These are phyloP conservation scores for Podotricha telesiphe DNA, from an alignment of 2,888 invertebrate genomes.

Conservation along the genomic window DNA sequence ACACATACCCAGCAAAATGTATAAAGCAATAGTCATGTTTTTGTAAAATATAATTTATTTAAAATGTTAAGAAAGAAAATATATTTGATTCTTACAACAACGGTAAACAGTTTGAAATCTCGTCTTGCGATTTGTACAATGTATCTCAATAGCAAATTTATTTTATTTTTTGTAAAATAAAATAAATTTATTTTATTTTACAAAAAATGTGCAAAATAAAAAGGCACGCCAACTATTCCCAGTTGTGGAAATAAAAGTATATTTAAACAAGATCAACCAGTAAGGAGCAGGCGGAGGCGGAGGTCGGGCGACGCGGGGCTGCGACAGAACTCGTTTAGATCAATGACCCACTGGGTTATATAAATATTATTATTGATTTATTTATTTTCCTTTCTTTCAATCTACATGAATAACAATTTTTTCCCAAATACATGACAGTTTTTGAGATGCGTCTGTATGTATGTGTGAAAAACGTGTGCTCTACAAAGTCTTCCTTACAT, in stretches of 20 bases:
- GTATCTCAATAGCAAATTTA: not conserved
- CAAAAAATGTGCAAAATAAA: not conserved
- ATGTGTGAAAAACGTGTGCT: not conserved
- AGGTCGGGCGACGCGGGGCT: not conserved
- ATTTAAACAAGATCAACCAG: not conserved
- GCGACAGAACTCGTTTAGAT: slow-evolving; percentile 17
- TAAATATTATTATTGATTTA: not conserved
- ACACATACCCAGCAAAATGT: no score
- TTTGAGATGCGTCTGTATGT: not conserved
- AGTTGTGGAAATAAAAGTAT: not conserved
- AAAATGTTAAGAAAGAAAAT: not conserved
- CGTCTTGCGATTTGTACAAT: not conserved
- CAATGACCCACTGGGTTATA: slow-evolving; percentile 11
- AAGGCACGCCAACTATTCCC: not conserved
- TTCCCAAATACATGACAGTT: not conserved
- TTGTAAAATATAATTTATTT: not conserved
- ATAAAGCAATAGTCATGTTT: no score
- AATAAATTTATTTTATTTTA: not conserved
- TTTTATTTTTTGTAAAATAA: no score
- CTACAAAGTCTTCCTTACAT: not conserved
- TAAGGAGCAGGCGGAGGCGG: not conserved
- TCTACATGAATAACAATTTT: not conserved
- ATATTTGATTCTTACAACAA: not conserved
- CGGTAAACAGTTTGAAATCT: not conserved
- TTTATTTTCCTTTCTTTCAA: not conserved